Percentiles rank a stretch among this genome's conserved stretches.
phyloP scores from a whole-genome alignment of 92 coral and sea anemone genomes.

The Pocillopora meandrina region DNA sequence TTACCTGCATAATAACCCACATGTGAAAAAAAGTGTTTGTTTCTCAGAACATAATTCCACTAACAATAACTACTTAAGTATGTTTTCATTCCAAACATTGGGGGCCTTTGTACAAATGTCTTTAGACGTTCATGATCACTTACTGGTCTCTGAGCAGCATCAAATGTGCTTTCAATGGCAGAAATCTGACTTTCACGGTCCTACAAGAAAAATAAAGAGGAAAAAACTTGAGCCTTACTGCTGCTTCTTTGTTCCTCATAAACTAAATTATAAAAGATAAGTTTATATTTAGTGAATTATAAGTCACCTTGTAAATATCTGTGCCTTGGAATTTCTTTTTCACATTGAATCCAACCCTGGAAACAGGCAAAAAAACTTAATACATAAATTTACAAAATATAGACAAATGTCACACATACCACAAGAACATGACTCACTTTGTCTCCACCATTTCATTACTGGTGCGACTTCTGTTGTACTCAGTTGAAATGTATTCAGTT shows the following conservation, averaged over 20 bases:
- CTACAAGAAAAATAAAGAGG: slow-evolving; percentile 30
- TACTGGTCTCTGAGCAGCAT: slow-evolving; percentile 98
- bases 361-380: slow-evolving; percentile 1
- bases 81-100: no score
- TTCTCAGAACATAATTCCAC: no score
- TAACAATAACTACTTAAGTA: no score
- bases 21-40: no score
- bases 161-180: slow-evolving; percentile 95
- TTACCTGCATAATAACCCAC: no score
- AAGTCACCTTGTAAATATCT: slow-evolving; percentile 88
- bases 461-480: slow-evolving; percentile 93
- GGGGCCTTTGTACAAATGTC: no score
- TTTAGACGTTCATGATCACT: slow-evolving; percentile 16
- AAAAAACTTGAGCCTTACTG: neutral
- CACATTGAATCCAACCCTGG: slow-evolving; percentile 93
- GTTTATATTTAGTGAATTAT: neutral
- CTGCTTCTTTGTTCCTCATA: neutral
- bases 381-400: neutral
- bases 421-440: slow-evolving; percentile 40
- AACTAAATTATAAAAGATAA: neutral
- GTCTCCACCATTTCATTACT: slow-evolving; percentile 99
- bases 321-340: slow-evolving; percentile 95
- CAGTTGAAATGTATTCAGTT: slow-evolving; percentile 97
- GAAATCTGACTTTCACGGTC: slow-evolving; percentile 98
- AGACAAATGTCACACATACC: neutral